phyloP scores from a whole-genome alignment of 2,797 vertebrate species.

The Champsocephalus esox region DNA sequence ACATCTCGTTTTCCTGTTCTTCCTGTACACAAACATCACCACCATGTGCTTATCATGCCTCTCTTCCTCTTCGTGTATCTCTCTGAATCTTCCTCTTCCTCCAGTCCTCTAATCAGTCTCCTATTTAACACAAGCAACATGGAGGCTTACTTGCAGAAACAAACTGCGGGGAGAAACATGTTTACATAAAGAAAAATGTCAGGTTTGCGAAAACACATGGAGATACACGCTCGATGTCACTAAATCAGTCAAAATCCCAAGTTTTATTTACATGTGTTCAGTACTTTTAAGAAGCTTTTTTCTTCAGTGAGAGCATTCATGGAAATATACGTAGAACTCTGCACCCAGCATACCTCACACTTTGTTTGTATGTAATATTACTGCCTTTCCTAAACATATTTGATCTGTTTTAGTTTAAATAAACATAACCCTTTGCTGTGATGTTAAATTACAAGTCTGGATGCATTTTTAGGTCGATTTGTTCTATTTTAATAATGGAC shows the following conservation, averaged over 20 bases:
- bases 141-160: conserved; percentile 30
- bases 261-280: background rate
- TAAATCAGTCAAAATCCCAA: background rate
- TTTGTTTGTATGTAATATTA: too few species aligned
- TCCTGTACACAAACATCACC: conserved; percentile 61
- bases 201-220: background rate
- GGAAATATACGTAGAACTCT: too few species aligned
- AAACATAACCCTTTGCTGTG: background rate
- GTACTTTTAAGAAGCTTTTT: background rate
- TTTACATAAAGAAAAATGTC: conserved; percentile 32
- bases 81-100: conserved; percentile 33
- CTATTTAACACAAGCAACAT: conserved; percentile 33
- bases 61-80: conserved; percentile 38
- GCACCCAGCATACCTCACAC: too few species aligned
- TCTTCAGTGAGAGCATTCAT: background rate
- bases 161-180: conserved; percentile 16
- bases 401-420: too few species aligned
- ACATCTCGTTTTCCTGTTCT: conserved; percentile 39
- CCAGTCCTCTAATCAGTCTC: conserved; percentile 56
- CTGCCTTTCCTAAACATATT: too few species aligned
- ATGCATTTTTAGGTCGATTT: too few species aligned
- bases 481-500: background rate
- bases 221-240: background rate
- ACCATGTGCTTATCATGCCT: conserved; percentile 40
- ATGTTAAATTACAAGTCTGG: background rate